Evolutionary conservation across 2,888 invertebrate genomes (phyloP).

Genomic region (Linyphia triangularis): DNA sequence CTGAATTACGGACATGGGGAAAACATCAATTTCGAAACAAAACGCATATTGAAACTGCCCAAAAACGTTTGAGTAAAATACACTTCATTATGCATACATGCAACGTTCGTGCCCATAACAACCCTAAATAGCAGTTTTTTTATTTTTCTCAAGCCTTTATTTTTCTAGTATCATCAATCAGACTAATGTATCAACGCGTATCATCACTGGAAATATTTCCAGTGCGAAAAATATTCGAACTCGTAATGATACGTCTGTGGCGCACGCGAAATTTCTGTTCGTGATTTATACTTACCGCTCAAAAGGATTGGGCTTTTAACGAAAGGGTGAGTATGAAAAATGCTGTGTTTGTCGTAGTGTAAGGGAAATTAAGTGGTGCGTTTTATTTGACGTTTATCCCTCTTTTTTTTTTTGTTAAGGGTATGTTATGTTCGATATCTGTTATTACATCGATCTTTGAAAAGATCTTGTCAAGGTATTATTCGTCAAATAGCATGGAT

Average conservation of each 20-base stretch:
- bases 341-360: background rate
- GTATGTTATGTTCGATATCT: no score
- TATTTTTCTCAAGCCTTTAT: background rate
- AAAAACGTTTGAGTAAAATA: background rate
- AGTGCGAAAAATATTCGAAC: constrained; percentile 56
- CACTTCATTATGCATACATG: constrained; percentile 22
- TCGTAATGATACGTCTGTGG: constrained; percentile 55
- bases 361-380: background rate
- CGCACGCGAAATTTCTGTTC: constrained; percentile 32
- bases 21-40: no score
- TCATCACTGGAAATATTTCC: constrained; percentile 3
- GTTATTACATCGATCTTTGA: no score
- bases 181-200: constrained; percentile 40
- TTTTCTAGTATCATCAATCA: constrained; percentile 38
- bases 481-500: no score
- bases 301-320: no score
- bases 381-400: no score
- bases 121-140: constrained; percentile 1
- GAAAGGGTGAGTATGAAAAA: background rate
- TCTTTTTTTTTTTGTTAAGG: no score
- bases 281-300: constrained; percentile 11
- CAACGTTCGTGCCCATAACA: background rate
- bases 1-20: no score
- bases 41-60: no score
- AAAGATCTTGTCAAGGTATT: no score